Evolutionary conservation across 2,888 invertebrate species (phyloP).

Genomic region (Meteorus cinctellus): DNA sequence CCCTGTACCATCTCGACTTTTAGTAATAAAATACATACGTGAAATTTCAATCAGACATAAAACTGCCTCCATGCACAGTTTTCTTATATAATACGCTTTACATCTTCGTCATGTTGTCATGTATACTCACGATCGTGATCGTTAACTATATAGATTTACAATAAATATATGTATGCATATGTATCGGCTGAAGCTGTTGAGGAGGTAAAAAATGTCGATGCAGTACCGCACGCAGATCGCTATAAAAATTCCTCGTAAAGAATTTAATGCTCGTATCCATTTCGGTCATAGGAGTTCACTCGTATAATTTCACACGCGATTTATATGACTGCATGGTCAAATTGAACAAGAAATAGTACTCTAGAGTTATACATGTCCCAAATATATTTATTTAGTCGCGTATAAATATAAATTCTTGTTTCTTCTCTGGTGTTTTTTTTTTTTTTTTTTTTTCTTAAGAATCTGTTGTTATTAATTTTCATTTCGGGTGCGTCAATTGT

Average conservation of each 20-base stretch:
- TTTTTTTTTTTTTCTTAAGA: not conserved
- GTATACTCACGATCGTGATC: not conserved
- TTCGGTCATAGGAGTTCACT: constrained; percentile 47
- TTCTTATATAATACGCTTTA: constrained; percentile 1
- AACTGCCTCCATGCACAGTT: not conserved
- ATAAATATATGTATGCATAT: not conserved
- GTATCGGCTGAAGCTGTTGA: not conserved
- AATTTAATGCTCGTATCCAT: constrained; percentile 58
- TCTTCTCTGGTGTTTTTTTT: not conserved
- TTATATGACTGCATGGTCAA: constrained; percentile 42
- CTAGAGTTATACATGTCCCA: not conserved
- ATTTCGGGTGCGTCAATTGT: constrained; percentile 26
- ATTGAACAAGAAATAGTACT: constrained; percentile 9
- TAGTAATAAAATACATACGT: not conserved
- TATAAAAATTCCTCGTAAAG: constrained; percentile 62
- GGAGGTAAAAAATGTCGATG: constrained; percentile 8
- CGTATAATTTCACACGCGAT: constrained; percentile 44
- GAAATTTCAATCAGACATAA: constrained; percentile 8
- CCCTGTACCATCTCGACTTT: not conserved
- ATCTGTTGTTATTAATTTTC: constrained; percentile 31
- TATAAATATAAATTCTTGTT: not conserved
- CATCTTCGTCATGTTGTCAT: not conserved
- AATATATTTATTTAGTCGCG: constrained; percentile 23
- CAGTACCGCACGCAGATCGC: constrained; percentile 38
- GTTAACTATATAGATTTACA: not conserved